phyloP scores from a whole-genome alignment of 1,140 invertebrate species.

The Rhagoletis pomonella region DNA sequence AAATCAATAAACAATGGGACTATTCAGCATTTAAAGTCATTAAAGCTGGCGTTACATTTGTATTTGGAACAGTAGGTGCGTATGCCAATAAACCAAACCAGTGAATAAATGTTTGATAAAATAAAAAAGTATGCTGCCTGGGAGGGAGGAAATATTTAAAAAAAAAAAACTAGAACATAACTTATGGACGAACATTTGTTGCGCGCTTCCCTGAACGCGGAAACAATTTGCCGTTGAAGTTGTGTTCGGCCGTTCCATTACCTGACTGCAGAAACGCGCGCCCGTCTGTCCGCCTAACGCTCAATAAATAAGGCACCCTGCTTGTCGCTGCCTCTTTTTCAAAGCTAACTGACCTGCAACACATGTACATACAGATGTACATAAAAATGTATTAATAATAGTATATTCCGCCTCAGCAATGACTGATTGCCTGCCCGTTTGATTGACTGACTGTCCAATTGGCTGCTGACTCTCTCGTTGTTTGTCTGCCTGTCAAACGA shows the following conservation, averaged over 20 bases:
- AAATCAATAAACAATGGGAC: too few species aligned
- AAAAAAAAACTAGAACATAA: too few species aligned
- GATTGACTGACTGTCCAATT: constrained; percentile 23
- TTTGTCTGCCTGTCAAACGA: neutral
- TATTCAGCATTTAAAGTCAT: neutral
- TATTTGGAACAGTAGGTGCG: neutral
- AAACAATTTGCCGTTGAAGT: neutral
- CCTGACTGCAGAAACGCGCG: neutral
- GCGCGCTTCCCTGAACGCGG: neutral
- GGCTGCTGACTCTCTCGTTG: constrained; percentile 11
- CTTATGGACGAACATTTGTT: neutral
- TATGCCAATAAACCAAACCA: neutral
- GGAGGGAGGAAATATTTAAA: too few species aligned
- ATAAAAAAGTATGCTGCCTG: neutral
- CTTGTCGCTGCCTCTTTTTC: neutral
- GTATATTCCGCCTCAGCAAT: neutral
- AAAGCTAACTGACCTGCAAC: neutral
- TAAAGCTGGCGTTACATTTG: neutral
- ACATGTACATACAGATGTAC: neutral
- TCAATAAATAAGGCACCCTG: neutral
- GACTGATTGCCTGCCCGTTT: neutral
- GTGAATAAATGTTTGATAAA: neutral
- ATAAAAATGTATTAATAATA: neutral
- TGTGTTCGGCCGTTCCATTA: neutral
- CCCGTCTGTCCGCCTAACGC: neutral